Evolutionary conservation across 2,888 invertebrate species (phyloP), one percentile per base, ranked within the genome.

Genomic region (Parapristionchus giblindavisi): DNA sequence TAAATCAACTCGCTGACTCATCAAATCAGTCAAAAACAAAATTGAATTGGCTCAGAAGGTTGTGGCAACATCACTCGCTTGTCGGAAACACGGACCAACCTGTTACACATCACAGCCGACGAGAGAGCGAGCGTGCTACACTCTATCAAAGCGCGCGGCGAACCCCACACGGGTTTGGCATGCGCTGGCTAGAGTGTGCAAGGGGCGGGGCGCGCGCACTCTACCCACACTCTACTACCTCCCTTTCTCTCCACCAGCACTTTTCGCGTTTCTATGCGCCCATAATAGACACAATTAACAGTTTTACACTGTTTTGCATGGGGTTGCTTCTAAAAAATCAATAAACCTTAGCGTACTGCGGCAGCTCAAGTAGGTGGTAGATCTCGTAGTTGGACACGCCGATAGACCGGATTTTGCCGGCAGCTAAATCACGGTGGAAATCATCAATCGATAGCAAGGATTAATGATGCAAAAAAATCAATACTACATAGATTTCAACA

Each of bases 371-470:
- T 24, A 94, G 88, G 89, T 94, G 94, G 56, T 89, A 89, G 0
- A 92, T 89, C 3, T 92, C 92, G 84, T 92, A 94, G 89, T 94
- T 94, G 0, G 93, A 93, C 0, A 94, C 93, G 0, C 94, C 94
- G 81, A 94, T 92, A 3, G 92, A 91, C 84, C 90, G 89, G 24
- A 92, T 78, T 84, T 54, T 87, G 27, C 93, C 89, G n/a, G n/a
- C 86, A n/a, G n/a, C n/a, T n/a, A n/a, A n/a, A n/a, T n/a, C n/a
- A n/a, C n/a, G n/a, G n/a, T n/a, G n/a, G n/a, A n/a, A n/a, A n/a
- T n/a, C n/a, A n/a, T n/a, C n/a, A n/a, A n/a, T n/a, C n/a, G n/a
- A n/a, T n/a, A n/a, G n/a, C n/a, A n/a, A n/a, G n/a, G n/a, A n/a
- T n/a, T n/a, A n/a, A n/a, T n/a, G n/a, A n/a, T n/a, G n/a, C n/a